Conservation (phyloP, 2,888 invertebrate genomes). For the Aricia artaxerxes region DNA sequence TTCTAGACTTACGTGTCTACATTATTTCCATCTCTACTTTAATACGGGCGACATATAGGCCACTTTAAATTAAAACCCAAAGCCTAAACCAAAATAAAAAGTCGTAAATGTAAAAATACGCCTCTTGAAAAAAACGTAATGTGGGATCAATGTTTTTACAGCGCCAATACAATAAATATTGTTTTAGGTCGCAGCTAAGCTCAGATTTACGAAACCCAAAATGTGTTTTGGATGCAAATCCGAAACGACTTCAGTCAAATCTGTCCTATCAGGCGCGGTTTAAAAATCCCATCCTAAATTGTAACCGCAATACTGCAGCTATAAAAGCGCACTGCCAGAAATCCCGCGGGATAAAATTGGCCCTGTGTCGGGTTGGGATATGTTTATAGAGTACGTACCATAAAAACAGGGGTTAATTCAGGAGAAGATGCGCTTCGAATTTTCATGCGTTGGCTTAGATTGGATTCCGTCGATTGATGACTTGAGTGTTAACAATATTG, state of each 20-base stretch:
- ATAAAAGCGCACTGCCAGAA: constrained; percentile 41
- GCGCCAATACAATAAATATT: constrained; percentile 28
- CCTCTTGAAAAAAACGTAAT: constrained; percentile 1
- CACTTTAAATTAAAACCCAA: background rate
- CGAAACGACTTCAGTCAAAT: constrained; percentile 42
- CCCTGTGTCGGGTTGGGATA: constrained; percentile 38
- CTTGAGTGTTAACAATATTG: background rate
- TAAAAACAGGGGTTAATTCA: constrained; percentile 36
- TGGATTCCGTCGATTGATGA: constrained; percentile 19
- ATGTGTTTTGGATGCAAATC: constrained; percentile 40
- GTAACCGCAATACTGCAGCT: constrained; percentile 39
- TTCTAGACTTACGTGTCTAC: background rate
- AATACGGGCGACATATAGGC: background rate
- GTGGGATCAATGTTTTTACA: constrained; percentile 37
- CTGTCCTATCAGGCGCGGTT: constrained; percentile 43
- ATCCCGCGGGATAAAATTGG: constrained; percentile 39
- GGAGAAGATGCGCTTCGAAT: constrained; percentile 18
- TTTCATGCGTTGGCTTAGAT: background rate
- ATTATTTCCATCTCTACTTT: background rate
- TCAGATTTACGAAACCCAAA: constrained; percentile 26
- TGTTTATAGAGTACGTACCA: constrained; percentile 41
- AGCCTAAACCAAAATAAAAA: background rate
- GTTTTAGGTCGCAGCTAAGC: constrained; percentile 35
- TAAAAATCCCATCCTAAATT: constrained; percentile 44
- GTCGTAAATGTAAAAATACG: constrained; percentile 5